Conservation (phyloP, 2,113 vertebrate species). For the Panthera leo region DNA sequence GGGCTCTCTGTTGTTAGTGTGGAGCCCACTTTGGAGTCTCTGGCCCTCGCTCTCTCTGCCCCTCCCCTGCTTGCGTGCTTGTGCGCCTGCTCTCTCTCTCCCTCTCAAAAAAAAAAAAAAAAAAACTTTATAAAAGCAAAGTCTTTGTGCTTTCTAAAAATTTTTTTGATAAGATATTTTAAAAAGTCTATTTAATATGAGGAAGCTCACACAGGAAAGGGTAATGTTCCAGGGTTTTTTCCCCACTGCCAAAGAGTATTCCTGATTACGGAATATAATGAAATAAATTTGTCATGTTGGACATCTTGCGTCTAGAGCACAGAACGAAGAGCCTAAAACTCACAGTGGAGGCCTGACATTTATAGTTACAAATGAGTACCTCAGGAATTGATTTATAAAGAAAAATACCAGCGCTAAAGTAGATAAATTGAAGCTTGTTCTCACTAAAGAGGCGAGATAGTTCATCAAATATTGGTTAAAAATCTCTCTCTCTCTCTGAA, state of each 20-base stretch:
- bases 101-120: neutral
- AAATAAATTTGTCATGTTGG: constrained; percentile 21
- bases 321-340: neutral
- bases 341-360: neutral
- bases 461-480: constrained; percentile 45
- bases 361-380: neutral
- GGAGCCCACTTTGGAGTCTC: no score
- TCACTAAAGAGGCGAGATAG: constrained; percentile 24
- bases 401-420: neutral
- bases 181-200: neutral
- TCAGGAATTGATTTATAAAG: constrained; percentile 39
- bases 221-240: neutral
- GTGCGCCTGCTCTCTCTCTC: neutral
- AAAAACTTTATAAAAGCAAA: neutral
- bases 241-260: neutral
- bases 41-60: no score
- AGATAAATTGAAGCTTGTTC: constrained; percentile 44
- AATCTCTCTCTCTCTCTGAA: neutral
- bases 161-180: neutral
- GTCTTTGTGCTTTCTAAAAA: neutral
- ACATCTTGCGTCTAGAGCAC: accelerated
- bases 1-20: no score
- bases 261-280: neutral
- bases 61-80: neutral
- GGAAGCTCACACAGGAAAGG: neutral